A percentile compares a stretch with the other conserved stretches of the same genome.
These are phyloP conservation scores for Zalophus californianus DNA, from an alignment of 2,797 vertebrate species.

Conservation along the genomic window DNA sequence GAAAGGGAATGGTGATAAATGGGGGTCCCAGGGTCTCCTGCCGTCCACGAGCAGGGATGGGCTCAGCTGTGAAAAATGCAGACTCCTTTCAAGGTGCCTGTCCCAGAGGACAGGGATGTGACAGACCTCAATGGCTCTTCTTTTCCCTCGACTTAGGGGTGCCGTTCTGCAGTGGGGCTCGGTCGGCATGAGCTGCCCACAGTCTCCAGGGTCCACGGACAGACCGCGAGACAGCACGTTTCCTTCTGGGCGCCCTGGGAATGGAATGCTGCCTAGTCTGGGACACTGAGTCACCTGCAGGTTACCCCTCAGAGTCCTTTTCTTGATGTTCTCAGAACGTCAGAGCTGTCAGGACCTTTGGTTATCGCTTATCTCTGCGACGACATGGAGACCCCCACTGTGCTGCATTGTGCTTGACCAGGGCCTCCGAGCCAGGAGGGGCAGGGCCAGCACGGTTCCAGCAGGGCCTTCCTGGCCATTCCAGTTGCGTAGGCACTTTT, in stretches of 20 bases:
- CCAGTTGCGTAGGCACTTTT: rapidly evolving
- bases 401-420: background rate
- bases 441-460: rapidly evolving
- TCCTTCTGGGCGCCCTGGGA: background rate
- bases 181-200: rapidly evolving
- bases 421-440: rapidly evolving
- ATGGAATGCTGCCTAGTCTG: rapidly evolving
- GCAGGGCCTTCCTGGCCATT: rapidly evolving
- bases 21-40: rapidly evolving
- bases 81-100: background rate
- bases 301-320: background rate
- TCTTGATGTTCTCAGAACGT: background rate
- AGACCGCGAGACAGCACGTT: rapidly evolving
- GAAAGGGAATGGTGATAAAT: background rate
- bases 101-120: rapidly evolving
- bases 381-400: background rate
- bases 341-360: background rate
- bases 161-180: rapidly evolving
- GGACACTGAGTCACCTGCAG: background rate
- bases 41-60: rapidly evolving
- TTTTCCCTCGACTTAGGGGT: rapidly evolving
- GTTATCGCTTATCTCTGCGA: rapidly evolving
- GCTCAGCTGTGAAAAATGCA: rapidly evolving
- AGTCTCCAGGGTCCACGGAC: rapidly evolving
- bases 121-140: rapidly evolving